Conservation (phyloP, 2,888 invertebrate species). For the Eumacrocentrus americanus region DNA sequence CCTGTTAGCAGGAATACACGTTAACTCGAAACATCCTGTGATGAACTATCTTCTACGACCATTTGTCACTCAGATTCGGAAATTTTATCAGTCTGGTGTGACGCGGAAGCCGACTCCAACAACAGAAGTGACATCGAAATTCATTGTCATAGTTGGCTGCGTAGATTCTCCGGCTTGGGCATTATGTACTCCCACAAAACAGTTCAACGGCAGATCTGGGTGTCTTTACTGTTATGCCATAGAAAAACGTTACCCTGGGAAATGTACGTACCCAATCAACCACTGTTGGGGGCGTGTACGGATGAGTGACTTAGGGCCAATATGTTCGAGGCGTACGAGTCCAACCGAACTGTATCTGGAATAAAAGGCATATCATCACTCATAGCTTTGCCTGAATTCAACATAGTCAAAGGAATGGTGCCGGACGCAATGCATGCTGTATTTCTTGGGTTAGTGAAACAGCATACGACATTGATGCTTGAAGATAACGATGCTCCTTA, state of each 20-base stretch:
- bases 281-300: not conserved
- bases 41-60: constrained; percentile 17
- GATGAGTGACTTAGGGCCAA: not conserved
- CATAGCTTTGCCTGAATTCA: constrained; percentile 12
- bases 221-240: constrained; percentile 29
- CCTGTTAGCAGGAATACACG: constrained; percentile 24
- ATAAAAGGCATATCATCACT: not conserved
- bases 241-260: constrained; percentile 1
- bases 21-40: constrained; percentile 20
- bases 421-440: constrained; percentile 2
- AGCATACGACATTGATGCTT: not conserved
- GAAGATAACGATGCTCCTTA: not conserved
- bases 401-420: constrained; percentile 9
- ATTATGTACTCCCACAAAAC: constrained; percentile 23
- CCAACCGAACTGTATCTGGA: not conserved
- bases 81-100: constrained; percentile 10
- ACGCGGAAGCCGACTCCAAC: constrained; percentile 16
- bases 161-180: constrained; percentile 30
- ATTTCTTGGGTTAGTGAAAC: not conserved
- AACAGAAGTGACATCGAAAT: not conserved
- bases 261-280: not conserved
- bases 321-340: not conserved
- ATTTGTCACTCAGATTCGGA: constrained; percentile 12
- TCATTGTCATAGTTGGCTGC: constrained; percentile 13
- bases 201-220: constrained; percentile 29